phyloP scores from a whole-genome alignment of 2,888 invertebrate genomes.

The Teleogryllus oceanicus region DNA sequence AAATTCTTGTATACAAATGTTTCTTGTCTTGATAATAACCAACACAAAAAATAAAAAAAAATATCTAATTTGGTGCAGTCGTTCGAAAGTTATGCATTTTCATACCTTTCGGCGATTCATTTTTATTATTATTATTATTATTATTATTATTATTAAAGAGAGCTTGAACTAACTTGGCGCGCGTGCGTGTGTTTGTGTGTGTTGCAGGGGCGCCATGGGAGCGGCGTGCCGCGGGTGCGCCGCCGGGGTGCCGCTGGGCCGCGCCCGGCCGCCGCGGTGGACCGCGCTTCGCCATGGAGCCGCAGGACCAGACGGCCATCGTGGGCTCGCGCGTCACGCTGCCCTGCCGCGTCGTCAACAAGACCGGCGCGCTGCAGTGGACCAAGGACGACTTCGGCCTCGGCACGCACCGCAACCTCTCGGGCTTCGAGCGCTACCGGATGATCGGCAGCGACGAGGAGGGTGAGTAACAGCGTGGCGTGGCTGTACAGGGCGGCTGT shows the following conservation, averaged over 20 bases:
- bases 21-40: too few relatives aligned
- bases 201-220: not conserved
- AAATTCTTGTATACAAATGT: too few relatives aligned
- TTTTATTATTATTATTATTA: too few relatives aligned
- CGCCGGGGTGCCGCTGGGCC: constrained; percentile 43
- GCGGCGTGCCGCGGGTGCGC: not conserved
- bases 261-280: constrained; percentile 49
- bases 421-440: constrained; percentile 87
- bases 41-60: too few relatives aligned
- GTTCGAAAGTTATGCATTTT: too few relatives aligned
- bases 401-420: constrained; percentile 83
- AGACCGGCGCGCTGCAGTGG: constrained; percentile 91
- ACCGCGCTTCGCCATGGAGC: constrained; percentile 87
- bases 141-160: too few relatives aligned
- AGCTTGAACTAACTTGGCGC: not conserved
- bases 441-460: constrained; percentile 96
- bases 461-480: constrained; percentile 57
- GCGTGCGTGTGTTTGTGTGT: not conserved
- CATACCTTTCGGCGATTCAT: too few relatives aligned
- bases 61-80: too few relatives aligned
- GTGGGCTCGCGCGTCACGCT: constrained; percentile 84
- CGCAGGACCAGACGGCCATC: constrained; percentile 85
- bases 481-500: too few relatives aligned
- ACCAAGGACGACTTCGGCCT: constrained; percentile 95
- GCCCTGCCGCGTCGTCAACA: constrained; percentile 84